Percentiles rank a stretch among this genome's conserved stretches.
phyloP scores from a whole-genome alignment of 2,888 invertebrate genomes.

The Ceramica pisi region DNA sequence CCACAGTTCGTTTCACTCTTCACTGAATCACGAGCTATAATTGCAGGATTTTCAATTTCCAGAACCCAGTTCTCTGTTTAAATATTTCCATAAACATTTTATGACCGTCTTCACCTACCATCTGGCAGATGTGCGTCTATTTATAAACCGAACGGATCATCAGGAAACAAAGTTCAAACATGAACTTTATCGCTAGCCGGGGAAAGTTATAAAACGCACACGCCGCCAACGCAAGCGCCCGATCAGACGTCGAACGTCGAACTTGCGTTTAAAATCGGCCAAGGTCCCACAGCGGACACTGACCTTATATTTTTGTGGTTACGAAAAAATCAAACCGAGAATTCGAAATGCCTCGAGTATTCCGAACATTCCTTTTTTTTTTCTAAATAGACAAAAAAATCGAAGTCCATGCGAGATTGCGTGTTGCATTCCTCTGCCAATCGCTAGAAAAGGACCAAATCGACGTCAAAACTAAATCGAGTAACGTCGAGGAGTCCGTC shows the following conservation, averaged over 20 bases:
- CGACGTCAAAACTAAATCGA: conserved; percentile 85
- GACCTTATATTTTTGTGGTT: conserved; percentile 76
- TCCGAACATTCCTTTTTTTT: conserved; percentile 66
- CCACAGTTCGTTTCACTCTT: conserved; percentile 50
- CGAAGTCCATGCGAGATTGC: conserved; percentile 75
- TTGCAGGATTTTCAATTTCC: conserved; percentile 59
- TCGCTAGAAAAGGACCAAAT: conserved; percentile 83
- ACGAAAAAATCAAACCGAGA: conserved; percentile 69
- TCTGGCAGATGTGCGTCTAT: conserved; percentile 82
- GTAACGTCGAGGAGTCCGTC: conserved; percentile 84
- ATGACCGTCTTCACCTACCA: conserved; percentile 77
- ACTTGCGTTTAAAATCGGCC: conserved; percentile 89
- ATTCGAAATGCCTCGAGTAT: conserved; percentile 64
- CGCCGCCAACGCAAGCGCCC: conserved; percentile 69
- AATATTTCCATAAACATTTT: conserved; percentile 79
- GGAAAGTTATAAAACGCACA: conserved; percentile 86
- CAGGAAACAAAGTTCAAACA: conserved; percentile 83
- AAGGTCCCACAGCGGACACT: conserved; percentile 85
- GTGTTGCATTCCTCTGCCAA: conserved; percentile 77
- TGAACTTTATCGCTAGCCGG: conserved; percentile 86
- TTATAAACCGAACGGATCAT: conserved; percentile 81
- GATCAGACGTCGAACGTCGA: conserved; percentile 79
- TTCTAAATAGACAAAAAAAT: conserved; percentile 70
- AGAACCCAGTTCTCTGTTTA: conserved; percentile 65
- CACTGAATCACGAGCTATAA: conserved; percentile 58